These are phyloP conservation scores for Leptopilina drosophilae DNA, from an alignment of 2,888 invertebrate genomes.

Conservation along the genomic window DNA sequence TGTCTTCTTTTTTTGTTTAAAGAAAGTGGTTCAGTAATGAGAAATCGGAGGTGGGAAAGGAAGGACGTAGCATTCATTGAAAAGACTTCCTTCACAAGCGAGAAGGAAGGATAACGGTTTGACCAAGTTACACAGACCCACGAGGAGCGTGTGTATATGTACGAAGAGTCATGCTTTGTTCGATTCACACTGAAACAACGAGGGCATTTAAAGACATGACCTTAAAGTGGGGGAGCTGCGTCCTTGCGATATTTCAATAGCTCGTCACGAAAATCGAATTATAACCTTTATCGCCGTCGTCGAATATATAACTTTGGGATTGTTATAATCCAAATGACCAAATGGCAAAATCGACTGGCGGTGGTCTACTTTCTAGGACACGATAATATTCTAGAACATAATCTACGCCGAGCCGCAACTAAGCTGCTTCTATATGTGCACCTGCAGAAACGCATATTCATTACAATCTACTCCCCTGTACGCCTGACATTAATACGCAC, in stretches of 20 bases:
- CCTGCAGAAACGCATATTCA: conserved; percentile 38
- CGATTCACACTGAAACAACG: conserved; percentile 22
- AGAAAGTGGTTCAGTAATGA: conserved; percentile 22
- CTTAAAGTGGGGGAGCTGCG: conserved; percentile 61
- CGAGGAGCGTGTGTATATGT: not conserved
- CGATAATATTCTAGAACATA: conserved; percentile 44
- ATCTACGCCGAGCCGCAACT: conserved; percentile 17
- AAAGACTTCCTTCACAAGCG: not conserved
- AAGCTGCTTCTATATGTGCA: conserved; percentile 26
- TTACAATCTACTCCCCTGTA: conserved; percentile 20
- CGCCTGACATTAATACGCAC: conserved; percentile 20
- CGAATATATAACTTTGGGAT: not conserved
- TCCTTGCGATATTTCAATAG: conserved; percentile 63
- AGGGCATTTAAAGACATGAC: conserved; percentile 50
- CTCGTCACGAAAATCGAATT: conserved; percentile 47
- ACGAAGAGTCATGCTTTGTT: conserved; percentile 1
- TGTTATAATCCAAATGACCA: conserved; percentile 33
- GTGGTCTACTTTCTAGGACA: conserved; percentile 42
- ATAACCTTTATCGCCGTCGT: not conserved
- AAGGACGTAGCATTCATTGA: conserved; percentile 13
- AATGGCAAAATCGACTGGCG: conserved; percentile 43
- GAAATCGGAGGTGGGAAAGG: not conserved
- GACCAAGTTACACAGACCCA: not conserved
- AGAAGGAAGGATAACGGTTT: conserved; percentile 3
- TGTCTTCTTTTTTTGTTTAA: not conserved